Conservation (phyloP, 2,113 vertebrate species). For the Notothenia rossii region DNA sequence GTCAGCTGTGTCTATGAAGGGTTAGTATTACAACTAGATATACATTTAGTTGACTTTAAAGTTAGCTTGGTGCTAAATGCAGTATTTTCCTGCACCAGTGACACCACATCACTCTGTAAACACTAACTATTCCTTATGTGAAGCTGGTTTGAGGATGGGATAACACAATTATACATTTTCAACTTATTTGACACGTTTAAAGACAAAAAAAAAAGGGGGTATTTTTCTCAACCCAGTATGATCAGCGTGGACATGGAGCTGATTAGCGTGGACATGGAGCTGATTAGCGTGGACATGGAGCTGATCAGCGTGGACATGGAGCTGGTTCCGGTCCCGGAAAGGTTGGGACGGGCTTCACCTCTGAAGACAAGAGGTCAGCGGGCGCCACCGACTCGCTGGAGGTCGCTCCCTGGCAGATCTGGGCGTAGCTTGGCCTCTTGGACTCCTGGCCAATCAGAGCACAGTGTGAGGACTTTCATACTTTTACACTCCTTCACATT, state of each 20-base stretch:
- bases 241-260: slow-evolving; percentile 1
- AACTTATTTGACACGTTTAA: neutral
- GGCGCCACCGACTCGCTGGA: slow-evolving; percentile 78
- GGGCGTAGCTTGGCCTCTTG: slow-evolving; percentile 90
- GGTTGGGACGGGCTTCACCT: slow-evolving; percentile 65
- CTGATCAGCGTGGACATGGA: neutral
- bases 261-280: too few relatives aligned
- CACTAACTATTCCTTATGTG: neutral
- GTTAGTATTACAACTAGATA: neutral
- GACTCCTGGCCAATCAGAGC: slow-evolving; percentile 83
- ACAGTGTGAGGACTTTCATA: slow-evolving; percentile 4
- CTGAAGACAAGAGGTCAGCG: slow-evolving; percentile 82
- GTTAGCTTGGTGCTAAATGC: neutral
- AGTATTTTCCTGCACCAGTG: neutral
- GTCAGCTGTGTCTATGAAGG: neutral
- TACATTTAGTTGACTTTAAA: neutral
- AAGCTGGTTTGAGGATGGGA: neutral
- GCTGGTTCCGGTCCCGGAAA: slow-evolving; percentile 14
- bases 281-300: neutral
- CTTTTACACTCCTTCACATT: neutral
- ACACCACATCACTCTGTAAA: neutral
- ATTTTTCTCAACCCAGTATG: neutral
- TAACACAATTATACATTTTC: neutral
- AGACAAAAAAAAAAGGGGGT: neutral
- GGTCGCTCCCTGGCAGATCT: slow-evolving; percentile 90